These are phyloP conservation scores for Drosophila pseudoananassae DNA, from an alignment of 1,140 invertebrate genomes.

Conservation along the genomic window DNA sequence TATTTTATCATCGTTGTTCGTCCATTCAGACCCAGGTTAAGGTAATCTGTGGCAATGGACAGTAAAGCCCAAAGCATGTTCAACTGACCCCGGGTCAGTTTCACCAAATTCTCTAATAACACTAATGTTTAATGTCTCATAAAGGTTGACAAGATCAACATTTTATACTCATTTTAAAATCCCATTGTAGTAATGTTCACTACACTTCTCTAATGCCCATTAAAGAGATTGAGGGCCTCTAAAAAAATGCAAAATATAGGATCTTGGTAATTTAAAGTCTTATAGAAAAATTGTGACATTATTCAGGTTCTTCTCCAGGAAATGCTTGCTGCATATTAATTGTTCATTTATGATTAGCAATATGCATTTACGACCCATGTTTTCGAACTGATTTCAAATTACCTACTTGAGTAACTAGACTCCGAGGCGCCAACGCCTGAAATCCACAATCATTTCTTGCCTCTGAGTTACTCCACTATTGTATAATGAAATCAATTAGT, in stretches of 20 bases:
- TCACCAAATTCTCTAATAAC: not conserved
- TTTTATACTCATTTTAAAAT: not conserved
- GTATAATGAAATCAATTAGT: not conserved
- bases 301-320: not conserved
- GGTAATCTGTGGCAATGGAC: conserved; percentile 35
- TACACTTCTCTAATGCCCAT: not conserved
- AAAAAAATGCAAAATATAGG: not conserved
- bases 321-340: not conserved
- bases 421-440: too few species aligned
- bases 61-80: conserved; percentile 15
- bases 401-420: conserved; percentile 1
- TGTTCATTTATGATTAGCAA: not conserved
- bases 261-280: too few species aligned
- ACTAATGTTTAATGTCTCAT: conserved; percentile 1
- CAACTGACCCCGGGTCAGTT: conserved; percentile 3
- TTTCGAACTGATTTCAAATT: not conserved
- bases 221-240: not conserved
- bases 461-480: not conserved
- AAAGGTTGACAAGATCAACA: conserved; percentile 11
- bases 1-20: conserved; percentile 37
- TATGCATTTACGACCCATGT: not conserved
- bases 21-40: conserved; percentile 31
- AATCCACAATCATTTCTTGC: not conserved
- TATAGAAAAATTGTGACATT: too few species aligned
- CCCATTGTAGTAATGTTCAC: not conserved